Evolutionary conservation across 2,113 vertebrate genomes (phyloP), one percentile per base, ranked within the genome.

Genomic region (Colistium nudipinnis): DNA sequence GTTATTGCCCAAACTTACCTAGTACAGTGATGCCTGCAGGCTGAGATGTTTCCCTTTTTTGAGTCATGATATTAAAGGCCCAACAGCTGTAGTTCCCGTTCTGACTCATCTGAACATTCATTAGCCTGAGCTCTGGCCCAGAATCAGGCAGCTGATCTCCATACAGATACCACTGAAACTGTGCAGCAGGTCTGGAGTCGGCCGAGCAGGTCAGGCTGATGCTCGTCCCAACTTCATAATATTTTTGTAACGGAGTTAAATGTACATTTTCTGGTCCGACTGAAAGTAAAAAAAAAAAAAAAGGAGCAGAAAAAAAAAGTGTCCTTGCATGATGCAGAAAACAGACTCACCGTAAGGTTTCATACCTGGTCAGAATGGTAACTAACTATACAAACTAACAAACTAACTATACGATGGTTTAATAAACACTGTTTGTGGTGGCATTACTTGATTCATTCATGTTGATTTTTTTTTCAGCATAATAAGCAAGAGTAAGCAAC

Each of bases 1-100:
- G 8, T 7, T 31, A 5, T 31, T 31, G 20, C 8, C 14, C 20
- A 25, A 6, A 48, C 54, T 38, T 38, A 56, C 54, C 13, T 2
- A 38, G 31, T 4, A 54, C 52, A 54, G 52, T 13, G 12, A 54
- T 9, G 25, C 12, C 30, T 35, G 19, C 19, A 2, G 63, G 61
- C 25, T 65, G 48, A 62, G 85, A 85, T 27, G 36, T 54, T 24
- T 60, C 10, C 41, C 60, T 52, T 47, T 19, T 79, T 62, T 69
- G 31, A 5, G 67, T 91, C 80, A 39, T 81, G 44, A 1, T 76
- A 60, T 91, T 90, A 31, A 60, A 56, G 11, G 82, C 81, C 52
- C 28, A 53, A 61, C 90, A 90, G 67, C 67, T 84, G 80, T 89
- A 90, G 60, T 47, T 74, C 10, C 88, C 88, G 66, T 66, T 85